These are phyloP conservation scores for Anarhynchus alexandrinus DNA, from an alignment of 2,113 vertebrate genomes.

Conservation along the genomic window DNA sequence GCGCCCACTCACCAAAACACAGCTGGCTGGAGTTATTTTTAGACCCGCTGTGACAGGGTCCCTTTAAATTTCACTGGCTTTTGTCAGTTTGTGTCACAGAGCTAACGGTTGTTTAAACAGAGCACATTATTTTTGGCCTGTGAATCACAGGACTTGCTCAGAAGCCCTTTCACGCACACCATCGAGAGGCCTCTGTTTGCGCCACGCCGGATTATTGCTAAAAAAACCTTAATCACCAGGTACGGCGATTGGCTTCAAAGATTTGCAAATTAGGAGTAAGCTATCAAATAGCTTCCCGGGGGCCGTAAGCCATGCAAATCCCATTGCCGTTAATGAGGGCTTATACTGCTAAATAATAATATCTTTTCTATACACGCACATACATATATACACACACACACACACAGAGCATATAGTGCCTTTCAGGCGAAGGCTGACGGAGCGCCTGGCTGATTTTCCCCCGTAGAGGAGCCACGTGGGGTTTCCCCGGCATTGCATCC, in stretches of 20 bases:
- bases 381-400: rapidly evolving
- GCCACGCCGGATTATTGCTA: background rate
- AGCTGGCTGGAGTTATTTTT: slow-evolving; percentile 62
- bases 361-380: background rate
- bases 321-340: slow-evolving; percentile 26
- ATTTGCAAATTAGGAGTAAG: slow-evolving; percentile 52
- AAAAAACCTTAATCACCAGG: slow-evolving; percentile 54
- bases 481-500: background rate
- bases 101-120: slow-evolving; percentile 13
- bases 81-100: slow-evolving; percentile 41
- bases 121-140: slow-evolving; percentile 49
- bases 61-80: slow-evolving; percentile 40
- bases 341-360: slow-evolving; percentile 19
- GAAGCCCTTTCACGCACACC: background rate
- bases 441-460: background rate
- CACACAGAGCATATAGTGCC: rapidly evolving
- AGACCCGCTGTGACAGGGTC: background rate
- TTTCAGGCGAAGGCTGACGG: background rate
- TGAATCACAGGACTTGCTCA: slow-evolving; percentile 6
- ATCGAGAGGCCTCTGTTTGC: slow-evolving; percentile 30
- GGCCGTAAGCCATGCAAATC: background rate
- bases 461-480: background rate
- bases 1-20: slow-evolving; percentile 17
- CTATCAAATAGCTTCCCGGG: slow-evolving; percentile 39
- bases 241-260: background rate